Conservation (phyloP, 2,888 invertebrate species). For the Eustalomyia histrio region DNA sequence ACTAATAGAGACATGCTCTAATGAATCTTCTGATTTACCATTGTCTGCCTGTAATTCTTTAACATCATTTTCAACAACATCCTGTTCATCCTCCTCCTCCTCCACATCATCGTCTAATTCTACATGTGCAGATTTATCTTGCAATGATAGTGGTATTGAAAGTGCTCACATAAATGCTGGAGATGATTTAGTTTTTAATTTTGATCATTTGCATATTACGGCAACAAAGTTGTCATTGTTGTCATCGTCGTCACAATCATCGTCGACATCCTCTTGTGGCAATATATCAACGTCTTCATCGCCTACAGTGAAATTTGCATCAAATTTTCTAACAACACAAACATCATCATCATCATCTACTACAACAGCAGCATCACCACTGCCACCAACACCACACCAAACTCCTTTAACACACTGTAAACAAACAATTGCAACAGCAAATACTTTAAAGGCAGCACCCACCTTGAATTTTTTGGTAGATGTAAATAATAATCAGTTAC, state of each 20-base stretch:
- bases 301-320: constrained; percentile 63
- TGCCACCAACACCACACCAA: constrained; percentile 41
- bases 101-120: constrained; percentile 36
- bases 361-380: constrained; percentile 40
- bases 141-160: constrained; percentile 73
- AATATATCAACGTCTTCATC: constrained; percentile 63
- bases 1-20: constrained; percentile 79
- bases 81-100: constrained; percentile 48
- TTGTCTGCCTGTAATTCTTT: constrained; percentile 61
- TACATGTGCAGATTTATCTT: constrained; percentile 69
- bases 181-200: constrained; percentile 78
- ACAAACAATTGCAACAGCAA: constrained; percentile 62
- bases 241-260: constrained; percentile 38
- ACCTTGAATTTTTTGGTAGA: constrained; percentile 72
- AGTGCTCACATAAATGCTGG: constrained; percentile 72
- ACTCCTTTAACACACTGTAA: constrained; percentile 60
- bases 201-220: constrained; percentile 76
- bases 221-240: constrained; percentile 39
- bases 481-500: constrained; percentile 71
- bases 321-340: constrained; percentile 61
- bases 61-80: constrained; percentile 45
- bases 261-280: constrained; percentile 49
- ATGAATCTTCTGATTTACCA: constrained; percentile 66
- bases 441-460: constrained; percentile 67
- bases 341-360: constrained; percentile 46